Evolutionary conservation across 1,140 invertebrate species (phyloP).

Genomic region (Ylistrum balloti): DNA sequence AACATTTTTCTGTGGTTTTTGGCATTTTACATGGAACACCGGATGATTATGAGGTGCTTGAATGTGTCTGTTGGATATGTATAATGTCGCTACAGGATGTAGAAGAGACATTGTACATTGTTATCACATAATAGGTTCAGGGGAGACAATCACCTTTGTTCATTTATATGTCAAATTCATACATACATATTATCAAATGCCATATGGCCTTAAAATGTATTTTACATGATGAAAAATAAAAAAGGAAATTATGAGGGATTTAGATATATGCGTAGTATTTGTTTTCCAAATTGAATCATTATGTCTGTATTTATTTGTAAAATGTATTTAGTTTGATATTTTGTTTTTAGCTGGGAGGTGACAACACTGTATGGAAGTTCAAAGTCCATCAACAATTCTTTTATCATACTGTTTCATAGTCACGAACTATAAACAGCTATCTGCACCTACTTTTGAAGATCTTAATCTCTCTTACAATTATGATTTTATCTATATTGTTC

Average conservation of each 20-base stretch:
- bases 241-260: not conserved
- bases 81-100: not conserved
- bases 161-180: not conserved
- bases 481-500: not conserved
- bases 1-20: not conserved
- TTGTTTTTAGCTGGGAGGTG: no score
- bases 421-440: not conserved
- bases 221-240: not conserved
- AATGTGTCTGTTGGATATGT: not conserved
- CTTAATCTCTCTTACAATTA: not conserved
- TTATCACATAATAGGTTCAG: conserved; percentile 27
- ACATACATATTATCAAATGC: not conserved
- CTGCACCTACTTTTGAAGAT: not conserved
- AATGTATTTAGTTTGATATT: no score
- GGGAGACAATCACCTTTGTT: not conserved
- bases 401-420: not conserved
- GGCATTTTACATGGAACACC: not conserved
- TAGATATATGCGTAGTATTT: no score
- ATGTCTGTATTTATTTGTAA: no score
- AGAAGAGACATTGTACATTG: not conserved
- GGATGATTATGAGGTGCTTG: not conserved
- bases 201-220: not conserved
- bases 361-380: no score
- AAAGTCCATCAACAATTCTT: not conserved
- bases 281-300: no score